A percentile compares a stretch with the other conserved stretches of the same genome.
Evolutionary conservation across 1,140 invertebrate species (phyloP).

Genomic region (Meteorus sp.): DNA sequence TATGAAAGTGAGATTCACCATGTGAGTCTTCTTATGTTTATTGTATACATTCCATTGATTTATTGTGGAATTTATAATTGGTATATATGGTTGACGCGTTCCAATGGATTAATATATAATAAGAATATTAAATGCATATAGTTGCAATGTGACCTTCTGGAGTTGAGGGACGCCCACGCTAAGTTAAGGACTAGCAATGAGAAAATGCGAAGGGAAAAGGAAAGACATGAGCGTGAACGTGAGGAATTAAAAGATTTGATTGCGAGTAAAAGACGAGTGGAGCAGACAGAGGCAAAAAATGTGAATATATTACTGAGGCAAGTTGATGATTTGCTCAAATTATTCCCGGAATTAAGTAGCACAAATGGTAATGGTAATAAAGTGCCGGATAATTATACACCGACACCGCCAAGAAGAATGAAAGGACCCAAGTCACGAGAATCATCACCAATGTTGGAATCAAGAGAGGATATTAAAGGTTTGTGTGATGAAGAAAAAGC

Average conservation of each 20-base stretch:
- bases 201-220: constrained; percentile 83
- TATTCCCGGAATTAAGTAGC: constrained; percentile 67
- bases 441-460: constrained; percentile 62
- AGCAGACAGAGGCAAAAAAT: constrained; percentile 68
- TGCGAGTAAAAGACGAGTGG: constrained; percentile 58
- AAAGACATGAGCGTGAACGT: constrained; percentile 80
- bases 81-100: background rate
- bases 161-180: constrained; percentile 86
- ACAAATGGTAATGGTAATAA: constrained; percentile 42
- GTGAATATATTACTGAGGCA: constrained; percentile 73
- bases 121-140: constrained; percentile 49
- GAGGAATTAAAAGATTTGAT: constrained; percentile 66
- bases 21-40: background rate
- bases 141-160: constrained; percentile 84
- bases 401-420: constrained; percentile 62
- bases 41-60: background rate
- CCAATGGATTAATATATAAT: background rate
- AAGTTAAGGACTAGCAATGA: constrained; percentile 91
- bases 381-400: constrained; percentile 51
- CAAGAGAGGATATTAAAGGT: constrained; percentile 54
- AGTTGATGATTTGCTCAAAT: constrained; percentile 74
- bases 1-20: too few relatives aligned
- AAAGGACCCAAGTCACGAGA: constrained; percentile 65
- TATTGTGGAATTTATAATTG: background rate
- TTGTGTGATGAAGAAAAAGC: too few relatives aligned